Evolutionary conservation across 2,113 vertebrate genomes (phyloP).

Genomic region (Pelmatolapia mariae): DNA sequence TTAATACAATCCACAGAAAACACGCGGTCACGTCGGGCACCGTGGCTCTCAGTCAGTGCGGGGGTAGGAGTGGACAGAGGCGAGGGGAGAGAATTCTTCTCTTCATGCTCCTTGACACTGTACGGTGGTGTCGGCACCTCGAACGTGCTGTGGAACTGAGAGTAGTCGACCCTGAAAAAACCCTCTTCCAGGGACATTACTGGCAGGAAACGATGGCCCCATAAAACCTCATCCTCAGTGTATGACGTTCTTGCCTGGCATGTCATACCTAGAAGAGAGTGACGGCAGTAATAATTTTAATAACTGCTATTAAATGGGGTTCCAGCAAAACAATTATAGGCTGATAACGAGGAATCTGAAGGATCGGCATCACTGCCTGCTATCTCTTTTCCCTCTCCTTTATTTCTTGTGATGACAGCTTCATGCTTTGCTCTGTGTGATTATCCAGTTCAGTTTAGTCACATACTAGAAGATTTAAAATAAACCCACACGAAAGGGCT

Average conservation of each 20-base stretch:
- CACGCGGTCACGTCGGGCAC: conserved; percentile 59
- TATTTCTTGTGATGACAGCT: background rate
- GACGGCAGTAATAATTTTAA: background rate
- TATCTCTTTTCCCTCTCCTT: background rate
- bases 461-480: background rate
- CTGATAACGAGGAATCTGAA: background rate
- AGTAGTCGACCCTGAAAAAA: conserved; percentile 87
- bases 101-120: conserved; percentile 84
- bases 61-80: conserved; percentile 65
- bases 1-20: conserved; percentile 77
- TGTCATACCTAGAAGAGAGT: conserved; percentile 77
- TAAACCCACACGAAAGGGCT: background rate
- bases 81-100: conserved; percentile 72
- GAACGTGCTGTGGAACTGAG: conserved; percentile 85
- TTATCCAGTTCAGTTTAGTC: background rate
- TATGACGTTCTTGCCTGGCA: conserved; percentile 88
- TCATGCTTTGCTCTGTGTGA: background rate
- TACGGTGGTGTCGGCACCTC: conserved; percentile 83
- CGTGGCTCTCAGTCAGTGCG: conserved; percentile 40
- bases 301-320: background rate
- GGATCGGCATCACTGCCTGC: background rate
- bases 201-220: conserved; percentile 86
- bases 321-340: background rate
- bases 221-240: conserved; percentile 87
- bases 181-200: conserved; percentile 90